Conservation (phyloP, 2,797 vertebrate species). For the Euthynnus affinis region DNA sequence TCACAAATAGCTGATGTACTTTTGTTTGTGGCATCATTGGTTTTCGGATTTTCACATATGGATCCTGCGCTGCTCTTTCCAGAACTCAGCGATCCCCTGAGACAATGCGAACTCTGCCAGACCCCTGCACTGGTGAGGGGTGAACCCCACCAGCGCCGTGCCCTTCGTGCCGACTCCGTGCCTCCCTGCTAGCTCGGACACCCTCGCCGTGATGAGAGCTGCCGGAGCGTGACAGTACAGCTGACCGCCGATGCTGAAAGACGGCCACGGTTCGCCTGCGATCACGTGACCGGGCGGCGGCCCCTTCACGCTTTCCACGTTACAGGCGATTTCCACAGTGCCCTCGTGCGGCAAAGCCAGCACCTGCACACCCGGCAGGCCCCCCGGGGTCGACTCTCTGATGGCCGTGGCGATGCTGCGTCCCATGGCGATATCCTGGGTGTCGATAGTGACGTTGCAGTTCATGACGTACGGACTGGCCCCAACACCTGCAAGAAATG, state of each 20-base stretch:
- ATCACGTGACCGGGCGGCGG: not conserved
- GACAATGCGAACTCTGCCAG: constrained; percentile 82
- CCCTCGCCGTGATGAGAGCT: constrained; percentile 75
- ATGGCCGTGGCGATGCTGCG: constrained; percentile 77
- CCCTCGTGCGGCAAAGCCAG: constrained; percentile 84
- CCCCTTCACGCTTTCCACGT: constrained; percentile 82
- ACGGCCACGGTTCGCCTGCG: constrained; percentile 52
- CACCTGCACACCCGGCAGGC: constrained; percentile 85
- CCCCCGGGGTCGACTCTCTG: constrained; percentile 75
- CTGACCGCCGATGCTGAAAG: constrained; percentile 72
- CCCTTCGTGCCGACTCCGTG: constrained; percentile 73
- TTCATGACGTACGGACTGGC: constrained; percentile 86
- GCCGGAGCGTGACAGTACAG: constrained; percentile 79
- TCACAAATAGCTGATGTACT: not conserved
- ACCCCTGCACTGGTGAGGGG: constrained; percentile 80
- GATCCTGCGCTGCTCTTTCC: constrained; percentile 77
- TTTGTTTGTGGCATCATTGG: not conserved
- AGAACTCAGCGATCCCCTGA: constrained; percentile 82
- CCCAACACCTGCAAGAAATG: constrained; percentile 78
- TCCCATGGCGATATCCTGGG: constrained; percentile 79
- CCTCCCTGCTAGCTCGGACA: constrained; percentile 77
- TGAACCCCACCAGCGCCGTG: constrained; percentile 84
- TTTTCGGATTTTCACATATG: constrained; percentile 76
- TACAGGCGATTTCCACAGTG: constrained; percentile 85
- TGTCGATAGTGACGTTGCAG: constrained; percentile 87